Evolutionary conservation across 2,888 invertebrate genomes (phyloP).

Genomic region (Latheticus oryzae): DNA sequence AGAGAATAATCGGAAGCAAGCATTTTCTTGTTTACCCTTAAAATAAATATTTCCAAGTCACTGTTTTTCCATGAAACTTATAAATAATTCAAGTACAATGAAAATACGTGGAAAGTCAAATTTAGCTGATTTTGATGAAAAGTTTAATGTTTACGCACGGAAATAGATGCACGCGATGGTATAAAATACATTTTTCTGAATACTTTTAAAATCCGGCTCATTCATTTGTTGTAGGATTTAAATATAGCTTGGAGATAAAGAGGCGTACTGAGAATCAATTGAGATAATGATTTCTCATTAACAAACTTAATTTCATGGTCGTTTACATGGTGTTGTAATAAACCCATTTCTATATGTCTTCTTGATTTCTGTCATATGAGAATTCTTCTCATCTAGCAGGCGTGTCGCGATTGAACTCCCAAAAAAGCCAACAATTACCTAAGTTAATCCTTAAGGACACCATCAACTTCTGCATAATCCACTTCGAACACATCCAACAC

Average conservation of each 20-base stretch:
- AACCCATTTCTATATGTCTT: too few relatives aligned
- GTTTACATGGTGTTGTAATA: slow-evolving; percentile 45
- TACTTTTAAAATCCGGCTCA: neutral
- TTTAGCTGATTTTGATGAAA: slow-evolving; percentile 28
- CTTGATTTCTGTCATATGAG: slow-evolving; percentile 23
- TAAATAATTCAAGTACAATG: slow-evolving; percentile 26
- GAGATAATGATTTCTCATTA: slow-evolving; percentile 48
- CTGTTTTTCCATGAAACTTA: slow-evolving; percentile 21
- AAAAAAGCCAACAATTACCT: slow-evolving; percentile 19
- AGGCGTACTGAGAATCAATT: slow-evolving; percentile 44
- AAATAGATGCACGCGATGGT: slow-evolving; percentile 30
- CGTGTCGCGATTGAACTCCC: slow-evolving; percentile 11
- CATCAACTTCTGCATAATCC: slow-evolving; percentile 23
- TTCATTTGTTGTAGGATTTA: slow-evolving; percentile 22
- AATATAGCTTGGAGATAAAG: slow-evolving; percentile 2
- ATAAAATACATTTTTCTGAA: neutral
- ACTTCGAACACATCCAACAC: slow-evolving; percentile 31
- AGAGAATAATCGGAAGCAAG: slow-evolving; percentile 12
- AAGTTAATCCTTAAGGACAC: slow-evolving; percentile 28
- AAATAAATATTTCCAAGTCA: slow-evolving; percentile 17
- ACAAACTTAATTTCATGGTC: slow-evolving; percentile 49
- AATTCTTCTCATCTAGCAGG: slow-evolving; percentile 19
- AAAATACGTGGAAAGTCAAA: slow-evolving; percentile 29
- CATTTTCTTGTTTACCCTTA: too few relatives aligned
- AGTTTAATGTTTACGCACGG: slow-evolving; percentile 19